Conservation (phyloP, 1,140 invertebrate species). For the Drosophila asahinai region DNA sequence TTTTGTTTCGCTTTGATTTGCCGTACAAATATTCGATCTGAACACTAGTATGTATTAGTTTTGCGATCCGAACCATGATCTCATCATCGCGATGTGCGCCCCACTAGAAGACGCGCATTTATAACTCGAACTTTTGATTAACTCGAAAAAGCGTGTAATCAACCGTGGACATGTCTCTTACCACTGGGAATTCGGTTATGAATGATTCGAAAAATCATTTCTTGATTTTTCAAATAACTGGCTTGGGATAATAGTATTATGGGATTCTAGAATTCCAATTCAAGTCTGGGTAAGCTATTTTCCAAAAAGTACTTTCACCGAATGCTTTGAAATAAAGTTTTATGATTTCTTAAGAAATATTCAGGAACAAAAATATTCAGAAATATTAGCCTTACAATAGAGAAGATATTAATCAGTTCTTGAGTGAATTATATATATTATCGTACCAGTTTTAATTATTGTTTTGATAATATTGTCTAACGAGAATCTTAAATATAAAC, state of each 20-base stretch:
- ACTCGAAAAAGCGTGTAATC: slow-evolving; percentile 21
- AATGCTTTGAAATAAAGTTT: background rate
- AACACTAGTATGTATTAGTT: slow-evolving; percentile 67
- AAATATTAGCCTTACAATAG: no score
- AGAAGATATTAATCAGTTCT: background rate
- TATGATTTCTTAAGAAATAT: background rate
- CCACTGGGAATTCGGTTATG: background rate
- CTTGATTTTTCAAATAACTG: background rate
- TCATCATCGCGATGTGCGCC: slow-evolving; percentile 62
- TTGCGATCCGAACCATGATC: slow-evolving; percentile 73
- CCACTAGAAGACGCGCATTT: slow-evolving; percentile 71
- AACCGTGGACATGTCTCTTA: background rate
- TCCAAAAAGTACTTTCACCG: background rate
- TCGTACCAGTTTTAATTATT: no score
- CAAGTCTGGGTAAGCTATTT: background rate
- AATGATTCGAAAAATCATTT: background rate
- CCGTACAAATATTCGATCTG: slow-evolving; percentile 39
- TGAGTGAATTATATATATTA: no score
- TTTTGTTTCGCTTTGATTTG: slow-evolving; percentile 70
- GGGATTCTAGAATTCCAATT: background rate
- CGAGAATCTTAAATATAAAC: no score
- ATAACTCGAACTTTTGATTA: slow-evolving; percentile 48
- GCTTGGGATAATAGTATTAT: background rate
- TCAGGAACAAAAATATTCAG: no score
- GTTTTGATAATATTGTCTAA: no score